These are phyloP conservation scores for Eclectus roratus DNA, from an alignment of 2,113 vertebrate species.

Conservation along the genomic window DNA sequence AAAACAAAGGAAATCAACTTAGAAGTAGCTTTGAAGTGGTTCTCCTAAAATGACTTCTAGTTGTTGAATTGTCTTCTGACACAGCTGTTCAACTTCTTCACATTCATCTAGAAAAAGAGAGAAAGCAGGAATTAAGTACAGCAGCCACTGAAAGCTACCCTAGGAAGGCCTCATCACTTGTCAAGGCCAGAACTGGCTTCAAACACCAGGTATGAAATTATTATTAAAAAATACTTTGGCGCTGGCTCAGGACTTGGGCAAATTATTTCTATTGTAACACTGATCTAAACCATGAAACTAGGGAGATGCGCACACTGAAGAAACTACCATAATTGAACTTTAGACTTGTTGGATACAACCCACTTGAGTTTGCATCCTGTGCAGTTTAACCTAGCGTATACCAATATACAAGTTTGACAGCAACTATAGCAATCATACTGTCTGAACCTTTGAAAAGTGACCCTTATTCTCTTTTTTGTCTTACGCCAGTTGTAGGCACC, in stretches of 20 bases:
- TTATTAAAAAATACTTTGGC: not conserved
- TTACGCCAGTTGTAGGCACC: not conserved
- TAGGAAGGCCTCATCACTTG: not conserved
- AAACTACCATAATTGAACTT: not conserved
- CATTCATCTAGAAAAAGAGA: slow-evolving; percentile 83
- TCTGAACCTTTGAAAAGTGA: not conserved
- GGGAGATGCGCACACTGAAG: not conserved
- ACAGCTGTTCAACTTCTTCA: slow-evolving; percentile 94
- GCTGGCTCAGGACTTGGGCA: not conserved
- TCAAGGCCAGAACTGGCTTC: not conserved
- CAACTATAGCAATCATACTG: not conserved
- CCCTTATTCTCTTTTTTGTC: not conserved
- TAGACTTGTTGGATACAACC: not conserved
- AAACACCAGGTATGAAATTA: not conserved
- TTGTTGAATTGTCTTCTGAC: slow-evolving; percentile 90
- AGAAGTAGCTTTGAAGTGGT: slow-evolving; percentile 95
- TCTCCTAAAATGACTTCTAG: slow-evolving; percentile 92
- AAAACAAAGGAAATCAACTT: not conserved
- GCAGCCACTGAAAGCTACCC: not conserved
- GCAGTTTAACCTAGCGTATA: not conserved
- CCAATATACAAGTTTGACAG: not conserved
- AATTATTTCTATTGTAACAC: not conserved
- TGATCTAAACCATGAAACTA: not conserved
- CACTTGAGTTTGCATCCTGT: not conserved
- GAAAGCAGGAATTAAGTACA: not conserved